A percentile compares a stretch with the other conserved stretches of the same genome.
Evolutionary conservation across 2,113 vertebrate genomes (phyloP).

Genomic region (Thymallus thymallus): DNA sequence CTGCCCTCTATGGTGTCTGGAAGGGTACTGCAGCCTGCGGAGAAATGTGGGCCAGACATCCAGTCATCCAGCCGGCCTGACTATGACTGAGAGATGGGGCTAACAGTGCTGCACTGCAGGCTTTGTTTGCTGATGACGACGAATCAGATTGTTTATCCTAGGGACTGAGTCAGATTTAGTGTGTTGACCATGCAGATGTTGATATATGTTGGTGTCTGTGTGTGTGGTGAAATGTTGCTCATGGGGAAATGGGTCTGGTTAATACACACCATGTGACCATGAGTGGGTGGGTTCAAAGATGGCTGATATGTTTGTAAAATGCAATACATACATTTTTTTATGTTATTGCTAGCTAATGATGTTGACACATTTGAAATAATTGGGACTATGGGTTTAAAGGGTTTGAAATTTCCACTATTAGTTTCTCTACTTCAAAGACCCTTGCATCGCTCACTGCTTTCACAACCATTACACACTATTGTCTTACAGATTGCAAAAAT

Average conservation of each 20-base stretch:
- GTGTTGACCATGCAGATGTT: slow-evolving; percentile 30
- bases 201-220: slow-evolving; percentile 13
- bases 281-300: background rate
- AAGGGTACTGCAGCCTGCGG: slow-evolving; percentile 23
- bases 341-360: too few relatives aligned
- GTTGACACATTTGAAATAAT: too few relatives aligned
- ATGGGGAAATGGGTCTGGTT: background rate
- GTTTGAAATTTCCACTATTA: too few relatives aligned
- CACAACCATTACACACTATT: too few relatives aligned
- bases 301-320: too few relatives aligned
- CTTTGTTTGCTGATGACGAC: slow-evolving; percentile 24
- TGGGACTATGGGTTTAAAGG: too few relatives aligned
- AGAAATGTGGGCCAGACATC: slow-evolving; percentile 15
- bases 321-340: too few relatives aligned
- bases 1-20: slow-evolving; percentile 66
- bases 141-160: slow-evolving; percentile 31
- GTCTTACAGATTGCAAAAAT: too few relatives aligned
- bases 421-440: too few relatives aligned
- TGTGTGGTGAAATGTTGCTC: background rate
- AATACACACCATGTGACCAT: background rate
- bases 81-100: background rate
- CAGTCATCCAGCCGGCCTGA: background rate
- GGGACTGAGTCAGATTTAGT: slow-evolving; percentile 15
- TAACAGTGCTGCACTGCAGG: slow-evolving; percentile 1
- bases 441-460: too few relatives aligned